Percentiles rank a stretch among this genome's conserved stretches.
phyloP scores from a whole-genome alignment of 2,888 invertebrate species.

The Troides aeacus region DNA sequence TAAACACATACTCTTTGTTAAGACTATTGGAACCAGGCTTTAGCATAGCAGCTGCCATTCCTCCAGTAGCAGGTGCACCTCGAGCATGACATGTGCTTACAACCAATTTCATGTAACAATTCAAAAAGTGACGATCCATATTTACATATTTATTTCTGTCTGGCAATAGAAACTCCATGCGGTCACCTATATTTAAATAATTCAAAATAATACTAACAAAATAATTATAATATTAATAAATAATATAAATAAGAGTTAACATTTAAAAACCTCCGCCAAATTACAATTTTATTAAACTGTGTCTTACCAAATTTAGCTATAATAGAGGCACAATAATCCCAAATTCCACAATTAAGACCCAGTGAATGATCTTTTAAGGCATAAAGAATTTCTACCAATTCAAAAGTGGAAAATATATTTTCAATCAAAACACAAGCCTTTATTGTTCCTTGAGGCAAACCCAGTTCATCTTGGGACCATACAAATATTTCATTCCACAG shows the following conservation, averaged over 20 bases:
- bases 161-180: constrained; percentile 81
- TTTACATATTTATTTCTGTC: constrained; percentile 85
- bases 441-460: constrained; percentile 81
- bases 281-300: background rate
- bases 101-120: constrained; percentile 81
- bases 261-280: background rate
- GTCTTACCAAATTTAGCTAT: constrained; percentile 81
- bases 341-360: constrained; percentile 87
- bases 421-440: constrained; percentile 87
- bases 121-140: constrained; percentile 82
- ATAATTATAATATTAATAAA: background rate
- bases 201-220: background rate
- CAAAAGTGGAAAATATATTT: constrained; percentile 84
- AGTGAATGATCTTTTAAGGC: constrained; percentile 83
- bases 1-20: constrained; percentile 49
- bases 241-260: background rate
- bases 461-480: constrained; percentile 79
- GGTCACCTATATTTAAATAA: constrained; percentile 59
- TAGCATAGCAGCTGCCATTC: constrained; percentile 83
- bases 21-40: constrained; percentile 55
- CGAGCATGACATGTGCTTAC: constrained; percentile 80
- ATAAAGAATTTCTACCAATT: constrained; percentile 85
- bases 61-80: constrained; percentile 83
- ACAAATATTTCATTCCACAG: constrained; percentile 86
- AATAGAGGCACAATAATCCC: constrained; percentile 86